Base-by-base conservation (phyloP, 1,140 invertebrate genomes). In the Zaprionus camerounensis region DNA sequence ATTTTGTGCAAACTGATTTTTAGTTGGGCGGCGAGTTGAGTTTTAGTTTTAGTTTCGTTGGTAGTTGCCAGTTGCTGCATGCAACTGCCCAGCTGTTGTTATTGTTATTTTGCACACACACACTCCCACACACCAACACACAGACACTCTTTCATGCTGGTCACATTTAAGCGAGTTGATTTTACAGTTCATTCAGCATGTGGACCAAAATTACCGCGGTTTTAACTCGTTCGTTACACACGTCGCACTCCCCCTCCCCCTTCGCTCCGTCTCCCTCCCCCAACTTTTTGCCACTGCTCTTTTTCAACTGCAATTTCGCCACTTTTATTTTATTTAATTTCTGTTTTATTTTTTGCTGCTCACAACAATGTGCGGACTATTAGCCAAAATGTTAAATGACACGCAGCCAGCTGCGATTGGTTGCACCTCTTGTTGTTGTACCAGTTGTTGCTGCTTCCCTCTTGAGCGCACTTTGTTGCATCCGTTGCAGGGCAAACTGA, bases 301-400 rank as follows among this genome's bases (percentile, higher is more conserved):
- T 61, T 64, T 81, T 71, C 44, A 77, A 72, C 64, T 77, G 34
- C 71, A 78, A 81, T 81, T 72, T 67, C 22, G 41, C 22, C 57
- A 62, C 69, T 72, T 76, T 72, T 76, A 72, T 76, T 69, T 74
- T 28, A 64, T 64, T 63, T 68, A 12, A 53, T 51, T 51, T 24
- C 31, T 34, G 2, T 56, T 56, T 26, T 15, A 53, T 70, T 71
- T 38, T 61, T 66, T 80, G 78, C 13, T 28, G 22, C 34, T 71
- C 24, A 34, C 46, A 87, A 90, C 85, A 88, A 88, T 85, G 86
- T 90, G 85, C 78, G 64, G 81, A 90, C 85, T 88, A 88, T 88
- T 88, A 88, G 85, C 85, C 79, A 85, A 88, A 88, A 88, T 88
- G 85, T 82, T 90, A 85, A 88, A 90, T 90, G 85, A 90, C 85